Evolutionary conservation across 2,888 invertebrate species (phyloP).

Genomic region (Alloscopus bannaensis): DNA sequence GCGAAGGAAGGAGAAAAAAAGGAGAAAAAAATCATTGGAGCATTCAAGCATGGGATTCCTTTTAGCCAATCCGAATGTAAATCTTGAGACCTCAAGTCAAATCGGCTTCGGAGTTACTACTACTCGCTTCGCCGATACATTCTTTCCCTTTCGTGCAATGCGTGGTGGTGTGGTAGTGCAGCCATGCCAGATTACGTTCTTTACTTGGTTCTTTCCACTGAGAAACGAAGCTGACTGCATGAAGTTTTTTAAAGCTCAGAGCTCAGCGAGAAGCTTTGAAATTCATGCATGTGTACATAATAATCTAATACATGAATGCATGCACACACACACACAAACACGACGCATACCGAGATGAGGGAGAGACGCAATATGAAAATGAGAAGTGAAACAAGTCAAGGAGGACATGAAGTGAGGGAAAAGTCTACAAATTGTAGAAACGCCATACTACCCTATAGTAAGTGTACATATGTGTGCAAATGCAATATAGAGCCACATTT

Average conservation of each 20-base stretch:
- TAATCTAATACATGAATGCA: background rate
- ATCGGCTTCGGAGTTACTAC: conserved; percentile 55
- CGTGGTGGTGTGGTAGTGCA: conserved; percentile 27
- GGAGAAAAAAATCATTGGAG: conserved; percentile 49
- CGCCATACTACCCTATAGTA: conserved; percentile 5
- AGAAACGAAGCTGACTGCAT: no score
- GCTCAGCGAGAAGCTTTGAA: conserved; percentile 17
- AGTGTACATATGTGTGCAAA: conserved; percentile 4
- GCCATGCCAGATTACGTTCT: conserved; percentile 47
- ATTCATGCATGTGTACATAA: conserved; percentile 42
- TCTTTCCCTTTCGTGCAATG: conserved; percentile 15
- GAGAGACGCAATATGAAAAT: conserved; percentile 16
- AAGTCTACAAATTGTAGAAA: conserved; percentile 28
- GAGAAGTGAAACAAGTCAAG: conserved; percentile 51
- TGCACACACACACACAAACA: background rate
- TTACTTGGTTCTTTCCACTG: background rate
- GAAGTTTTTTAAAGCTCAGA: background rate
- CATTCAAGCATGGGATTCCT: conserved; percentile 65
- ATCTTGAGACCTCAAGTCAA: conserved; percentile 65
- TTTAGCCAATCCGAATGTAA: conserved; percentile 66
- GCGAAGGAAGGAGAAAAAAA: conserved; percentile 9
- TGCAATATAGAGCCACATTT: no score
- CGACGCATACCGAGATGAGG: background rate
- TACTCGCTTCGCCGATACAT: conserved; percentile 43
- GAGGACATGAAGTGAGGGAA: conserved; percentile 52